Percentiles rank a stretch among this genome's conserved stretches.
Conservation (phyloP, 2,888 invertebrate species). For the Hypercompe scribonia region DNA sequence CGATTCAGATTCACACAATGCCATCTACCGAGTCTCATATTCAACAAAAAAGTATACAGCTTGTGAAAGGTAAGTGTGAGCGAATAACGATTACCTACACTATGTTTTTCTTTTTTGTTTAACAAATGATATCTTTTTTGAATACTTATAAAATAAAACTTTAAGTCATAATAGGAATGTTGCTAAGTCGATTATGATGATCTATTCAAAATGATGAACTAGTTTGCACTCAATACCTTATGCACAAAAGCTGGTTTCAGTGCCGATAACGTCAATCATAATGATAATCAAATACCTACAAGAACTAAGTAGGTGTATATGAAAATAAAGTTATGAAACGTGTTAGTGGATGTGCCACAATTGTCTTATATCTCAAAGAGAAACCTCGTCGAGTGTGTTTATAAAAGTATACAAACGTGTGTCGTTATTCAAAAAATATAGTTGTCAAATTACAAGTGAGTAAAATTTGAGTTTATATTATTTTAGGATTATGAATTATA, state of each 20-base stretch:
- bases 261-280: conserved; percentile 49
- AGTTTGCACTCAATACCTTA: conserved; percentile 12
- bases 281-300: conserved; percentile 31
- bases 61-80: not conserved
- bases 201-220: conserved; percentile 8
- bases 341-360: conserved; percentile 14
- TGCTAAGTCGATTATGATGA: not conserved
- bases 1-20: not conserved
- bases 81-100: not conserved
- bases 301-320: conserved; percentile 10
- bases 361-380: conserved; percentile 11
- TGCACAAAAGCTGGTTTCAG: conserved; percentile 23
- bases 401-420: conserved; percentile 5
- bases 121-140: not conserved
- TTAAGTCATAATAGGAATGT: not conserved
- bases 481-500: not conserved
- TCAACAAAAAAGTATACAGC: not conserved
- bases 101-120: not conserved
- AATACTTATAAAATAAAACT: not conserved
- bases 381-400: conserved; percentile 7
- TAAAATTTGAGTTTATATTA: not conserved
- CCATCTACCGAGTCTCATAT: not conserved
- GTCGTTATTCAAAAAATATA: not conserved
- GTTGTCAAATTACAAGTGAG: conserved; percentile 13
- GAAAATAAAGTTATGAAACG: conserved; percentile 12